phyloP scores from a whole-genome alignment of 2,888 invertebrate genomes.

The Argynnis bischoffii region DNA sequence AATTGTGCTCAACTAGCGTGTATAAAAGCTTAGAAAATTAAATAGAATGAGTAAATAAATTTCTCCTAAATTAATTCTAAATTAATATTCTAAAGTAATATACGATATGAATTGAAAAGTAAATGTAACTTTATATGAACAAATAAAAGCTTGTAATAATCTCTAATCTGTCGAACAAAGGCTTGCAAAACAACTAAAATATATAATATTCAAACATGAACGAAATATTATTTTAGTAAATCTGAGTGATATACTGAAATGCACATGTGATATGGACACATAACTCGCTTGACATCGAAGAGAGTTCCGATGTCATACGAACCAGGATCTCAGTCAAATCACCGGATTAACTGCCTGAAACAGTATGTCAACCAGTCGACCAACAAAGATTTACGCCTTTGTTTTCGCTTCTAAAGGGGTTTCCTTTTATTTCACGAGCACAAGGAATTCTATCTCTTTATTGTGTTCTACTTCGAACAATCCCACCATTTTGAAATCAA shows the following conservation, averaged over 20 bases:
- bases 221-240: slow-evolving; percentile 10
- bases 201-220: slow-evolving; percentile 15
- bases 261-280: slow-evolving; percentile 56
- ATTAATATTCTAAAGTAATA: too few species aligned
- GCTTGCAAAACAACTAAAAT: neutral
- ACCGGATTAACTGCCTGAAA: slow-evolving; percentile 77
- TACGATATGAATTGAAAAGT: too few species aligned
- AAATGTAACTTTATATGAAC: too few species aligned
- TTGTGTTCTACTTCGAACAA: slow-evolving; percentile 19
- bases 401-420: slow-evolving; percentile 64
- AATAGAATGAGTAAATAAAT: too few species aligned
- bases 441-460: slow-evolving; percentile 38
- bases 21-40: too few species aligned
- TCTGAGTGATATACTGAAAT: slow-evolving; percentile 10
- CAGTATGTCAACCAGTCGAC: slow-evolving; percentile 69
- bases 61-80: too few species aligned
- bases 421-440: slow-evolving; percentile 44
- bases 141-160: too few species aligned
- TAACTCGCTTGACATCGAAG: slow-evolving; percentile 58
- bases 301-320: slow-evolving; percentile 61
- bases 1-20: too few species aligned
- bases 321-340: slow-evolving; percentile 65
- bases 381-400: slow-evolving; percentile 71
- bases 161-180: neutral
- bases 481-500: slow-evolving; percentile 12